Percentiles rank a stretch among this genome's conserved stretches.
phyloP scores from a whole-genome alignment of 2,888 invertebrate species.

The Pediacus dermestoides region DNA sequence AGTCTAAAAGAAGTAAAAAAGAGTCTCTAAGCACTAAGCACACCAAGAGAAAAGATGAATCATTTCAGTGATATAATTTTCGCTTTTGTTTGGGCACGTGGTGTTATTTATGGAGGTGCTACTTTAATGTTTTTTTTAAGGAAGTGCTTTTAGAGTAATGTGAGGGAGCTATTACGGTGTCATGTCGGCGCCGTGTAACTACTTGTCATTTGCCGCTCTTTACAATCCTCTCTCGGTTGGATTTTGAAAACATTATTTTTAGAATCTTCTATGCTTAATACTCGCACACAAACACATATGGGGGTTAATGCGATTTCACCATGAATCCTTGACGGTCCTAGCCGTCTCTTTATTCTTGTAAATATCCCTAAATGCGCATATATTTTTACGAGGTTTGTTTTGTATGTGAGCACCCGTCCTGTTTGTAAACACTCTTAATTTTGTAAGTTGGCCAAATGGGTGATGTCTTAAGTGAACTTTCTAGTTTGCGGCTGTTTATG shows the following conservation, averaged over 20 bases:
- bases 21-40: too few relatives aligned
- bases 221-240: conserved; percentile 31
- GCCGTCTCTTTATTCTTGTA: too few relatives aligned
- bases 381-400: too few relatives aligned
- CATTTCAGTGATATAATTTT: conserved; percentile 8
- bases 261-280: conserved; percentile 28
- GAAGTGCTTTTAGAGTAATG: conserved; percentile 41
- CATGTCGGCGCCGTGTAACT: conserved; percentile 42
- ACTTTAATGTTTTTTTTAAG: conserved; percentile 32
- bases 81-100: conserved; percentile 3
- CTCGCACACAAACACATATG: conserved; percentile 6
- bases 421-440: too few relatives aligned
- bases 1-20: too few relatives aligned
- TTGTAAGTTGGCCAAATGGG: too few relatives aligned
- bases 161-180: conserved; percentile 42
- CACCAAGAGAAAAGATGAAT: conserved; percentile 4
- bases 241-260: conserved; percentile 38
- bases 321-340: too few relatives aligned
- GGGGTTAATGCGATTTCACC: too few relatives aligned
- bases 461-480: too few relatives aligned
- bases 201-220: conserved; percentile 42
- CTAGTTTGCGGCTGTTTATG: too few relatives aligned
- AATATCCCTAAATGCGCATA: too few relatives aligned
- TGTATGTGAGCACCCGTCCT: too few relatives aligned
- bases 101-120: conserved; percentile 29